Base-by-base conservation (phyloP, 2,113 vertebrate species). In the Aix galericulata region DNA sequence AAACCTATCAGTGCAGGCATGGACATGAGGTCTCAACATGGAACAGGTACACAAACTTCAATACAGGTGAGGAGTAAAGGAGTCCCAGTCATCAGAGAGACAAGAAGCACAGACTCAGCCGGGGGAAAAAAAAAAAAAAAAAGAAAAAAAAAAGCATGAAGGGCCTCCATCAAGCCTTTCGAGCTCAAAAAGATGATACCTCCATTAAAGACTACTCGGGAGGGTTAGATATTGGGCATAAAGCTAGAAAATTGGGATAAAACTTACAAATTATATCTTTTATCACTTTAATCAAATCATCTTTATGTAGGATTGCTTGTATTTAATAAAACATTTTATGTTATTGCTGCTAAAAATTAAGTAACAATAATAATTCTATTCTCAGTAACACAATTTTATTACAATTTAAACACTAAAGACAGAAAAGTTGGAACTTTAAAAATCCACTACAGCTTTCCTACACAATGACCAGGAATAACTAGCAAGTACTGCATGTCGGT, bases 401-500 rank as follows among this genome's bases (percentile, higher is more conserved):
- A n/a, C 50, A 94, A 56, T 82, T 78, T 73, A 95, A 97, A 93
- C 77, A 96, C 94, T 40, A 89, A 71, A 32, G 52, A 62, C 67
- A 89, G 81, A 71, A 91, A 93, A 90, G 53, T 11, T 88, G 82
- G 52, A 88, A 92, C 88, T 95, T 95, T 38, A 93, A 77, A 97
- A 92, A 84, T 66, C 82, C 38, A 88, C 72, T 82, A 32, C 13
- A 58, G 77, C 27, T 86, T 40, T 73, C 85, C 42, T 36, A 87
- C 26, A 44, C 9, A 7, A 67, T 64, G 40, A 36, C 13, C 23
- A 84, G 29, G 89, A 95, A 81, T 68, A 82, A 3, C 22, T 50
- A 50, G 48, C 12, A 50, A 50, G 48, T 50, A 50, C 48, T 50
- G 23, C 22, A 6, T 1, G 15, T 56, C 32, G 17, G 21, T 63